Evolutionary conservation across 2,888 invertebrate genomes (phyloP), one percentile per base, ranked within the genome.

Genomic region (Clostera curtula): DNA sequence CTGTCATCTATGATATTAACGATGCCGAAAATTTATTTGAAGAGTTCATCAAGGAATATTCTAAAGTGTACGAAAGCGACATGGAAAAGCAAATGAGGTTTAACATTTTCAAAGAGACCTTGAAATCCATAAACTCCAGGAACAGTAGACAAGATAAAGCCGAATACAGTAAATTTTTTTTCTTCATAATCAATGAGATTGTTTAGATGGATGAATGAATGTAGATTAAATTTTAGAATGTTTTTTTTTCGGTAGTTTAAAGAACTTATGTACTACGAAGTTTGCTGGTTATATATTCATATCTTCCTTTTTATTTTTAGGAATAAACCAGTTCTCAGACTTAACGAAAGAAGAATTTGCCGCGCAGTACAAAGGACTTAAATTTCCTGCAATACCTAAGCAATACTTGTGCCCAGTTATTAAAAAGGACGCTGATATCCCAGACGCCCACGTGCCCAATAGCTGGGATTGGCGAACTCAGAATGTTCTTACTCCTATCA

Each of bases 401-500:
- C n/a, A n/a, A n/a, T n/a, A n/a, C n/a, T n/a, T n/a, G n/a, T n/a
- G n/a, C n/a, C n/a, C n/a, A n/a, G n/a, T n/a, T n/a, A n/a, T n/a
- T n/a, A n/a, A n/a, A n/a, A n/a, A n/a, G n/a, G 41, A 37, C n/a
- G 0, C 10, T 1, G 29, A 43, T 11, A 23, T 44, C 6, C 7
- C 10, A 1, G 8, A 9, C 5, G 22, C 9, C 1, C 19, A 60
- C 18, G 40, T 37, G 2, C 46, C 54, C 0, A 44, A 47, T 2
- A 25, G 32, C 1, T 46, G 49, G 2, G 94, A 95, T 61, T 95
- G 95, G 95, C 87, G 93, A 38, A 43, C 72, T 2, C 59, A 88
- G 19, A 92, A 92, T 4, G 91, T 90, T 10, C 94, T 95, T 2
- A 93, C 93, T 1, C 79, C 74, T 0, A 86, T 95, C 9, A 95